Base-by-base conservation (phyloP, 2,888 invertebrate species). In the Tetragonisca angustula region DNA sequence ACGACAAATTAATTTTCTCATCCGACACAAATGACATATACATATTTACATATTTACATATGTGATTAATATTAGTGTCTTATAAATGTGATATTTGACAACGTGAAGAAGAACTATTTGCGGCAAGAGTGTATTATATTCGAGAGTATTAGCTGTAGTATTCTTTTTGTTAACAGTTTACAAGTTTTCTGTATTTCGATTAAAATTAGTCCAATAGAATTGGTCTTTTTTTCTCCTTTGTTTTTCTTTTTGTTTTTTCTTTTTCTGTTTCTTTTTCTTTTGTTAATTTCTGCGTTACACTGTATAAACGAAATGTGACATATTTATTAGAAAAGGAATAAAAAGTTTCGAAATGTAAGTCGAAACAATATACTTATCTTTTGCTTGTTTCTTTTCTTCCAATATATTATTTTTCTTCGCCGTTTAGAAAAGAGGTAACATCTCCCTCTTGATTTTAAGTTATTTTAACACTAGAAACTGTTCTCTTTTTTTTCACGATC, bases 71-170 rank as follows among this genome's bases (percentile, higher is more conserved):
- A 24, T 50, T 32, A 62, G 62, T 50, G 50, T 50, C 21, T 49
- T 36, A 36, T 36, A 61, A 69, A 69, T 69, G 24, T 50, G n/a
- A 52, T 69, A 62, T 24, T 69, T 15, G 61, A 68, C 50, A 24
- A 69, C 15, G 43, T 49, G 62, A 52, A 69, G 19, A 62, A 21
- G 36, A 32, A 50, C 24, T 69, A 69, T 61, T 50, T 68, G 13
- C 61, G 24, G 19, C 36, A 71, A 76, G n/a, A 21, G 32, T 32
- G 19, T 62, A 50, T 19, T n/a, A 19, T 50, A n/a, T 49, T n/a
- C n/a, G 32, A 69, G 61, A 32, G 59, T 69, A 61, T 76, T 56
- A 59, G 32, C n/a, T 0, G 2, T 69, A 32, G 50, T 49, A 21
- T 50, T 5, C 13, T 24, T 24, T 76, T 76, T 61, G 11, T 59